Base-by-base conservation (phyloP, 2,888 invertebrate species). In the Pegoplata infirma region DNA sequence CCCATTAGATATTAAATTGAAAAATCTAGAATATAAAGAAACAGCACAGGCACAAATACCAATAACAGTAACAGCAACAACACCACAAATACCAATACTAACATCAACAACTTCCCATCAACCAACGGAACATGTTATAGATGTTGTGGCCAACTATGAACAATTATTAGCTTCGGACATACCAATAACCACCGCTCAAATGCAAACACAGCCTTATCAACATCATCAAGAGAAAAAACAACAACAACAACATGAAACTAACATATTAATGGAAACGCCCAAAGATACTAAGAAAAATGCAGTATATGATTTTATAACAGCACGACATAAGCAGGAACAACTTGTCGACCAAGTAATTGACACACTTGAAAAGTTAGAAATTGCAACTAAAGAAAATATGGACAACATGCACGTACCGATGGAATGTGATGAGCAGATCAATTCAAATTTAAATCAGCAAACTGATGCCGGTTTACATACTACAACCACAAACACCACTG, bases 101-200 rank as follows among this genome's bases (percentile, higher is more conserved):
- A 23, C 53, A 32, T 17, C 61, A 16, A 19, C 10, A 10, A 21
- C 14, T n/a, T n/a, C n/a, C 47, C 4, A 47, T n/a, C n/a, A 58
- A 36, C 28, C 17, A 19, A 66, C 12, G 59, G 82, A 82, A 32
- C 84, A 84, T 80, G 82, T 83, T 61, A 83, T 81, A 68, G 84
- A 86, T 78, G 85, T 83, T 49, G 83, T 84, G 80, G 84, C 85
- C 72, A 86, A 83, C 82, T 86, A 84, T 58, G 85, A 87, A 77
- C 85, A 86, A 80, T 81, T 86, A 79, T 82, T 28, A 74, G 63
- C 47, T 66, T 59, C 53, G 58, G 58, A 64, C 46, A 61, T 66
- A 76, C 53, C 55, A 68, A 72, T 80, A 72, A 74, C 51, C 17
- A 21, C 59, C 17, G 25, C 59, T 51, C 46, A 59, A 49, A 56